These are phyloP conservation scores for Ornithoptera alexandrae DNA, from an alignment of 2,888 invertebrate species.

Conservation along the genomic window DNA sequence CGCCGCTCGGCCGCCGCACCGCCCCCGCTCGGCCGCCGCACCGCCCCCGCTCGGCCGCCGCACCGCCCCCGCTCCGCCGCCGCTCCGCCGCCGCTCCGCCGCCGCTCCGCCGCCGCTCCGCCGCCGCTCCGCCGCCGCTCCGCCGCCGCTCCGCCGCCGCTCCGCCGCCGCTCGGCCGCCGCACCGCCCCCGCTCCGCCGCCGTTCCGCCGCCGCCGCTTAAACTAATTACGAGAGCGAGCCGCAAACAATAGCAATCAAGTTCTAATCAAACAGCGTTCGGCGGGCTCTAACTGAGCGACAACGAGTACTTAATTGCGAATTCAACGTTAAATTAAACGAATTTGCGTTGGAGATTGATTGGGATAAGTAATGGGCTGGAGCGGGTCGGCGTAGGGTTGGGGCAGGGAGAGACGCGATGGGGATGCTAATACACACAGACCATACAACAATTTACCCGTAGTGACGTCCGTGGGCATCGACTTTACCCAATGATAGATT, in stretches of 20 bases:
- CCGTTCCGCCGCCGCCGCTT: neutral
- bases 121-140: too few species aligned
- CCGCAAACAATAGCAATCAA: conserved; percentile 34
- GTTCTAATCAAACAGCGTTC: conserved; percentile 39
- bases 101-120: too few species aligned
- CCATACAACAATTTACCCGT: conserved; percentile 52
- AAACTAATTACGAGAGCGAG: conserved; percentile 13
- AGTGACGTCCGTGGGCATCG: too few species aligned
- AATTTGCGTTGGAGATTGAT: conserved; percentile 66
- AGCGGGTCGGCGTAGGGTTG: conserved; percentile 4
- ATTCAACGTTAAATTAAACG: conserved; percentile 65
- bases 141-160: too few species aligned
- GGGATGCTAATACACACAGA: conserved; percentile 52
- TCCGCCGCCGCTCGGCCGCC: neutral
- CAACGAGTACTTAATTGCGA: conserved; percentile 61
- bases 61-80: too few species aligned
- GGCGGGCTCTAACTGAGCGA: conserved; percentile 29
- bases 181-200: too few species aligned
- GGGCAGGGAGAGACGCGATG: conserved; percentile 36
- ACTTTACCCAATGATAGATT: too few species aligned
- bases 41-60: too few species aligned
- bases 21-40: too few species aligned
- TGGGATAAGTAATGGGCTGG: conserved; percentile 45
- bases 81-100: too few species aligned
- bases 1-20: too few species aligned